Evolutionary conservation across 2,888 invertebrate species (phyloP), one percentile per base, ranked within the genome.

Genomic region (Piscicola geometra): DNA sequence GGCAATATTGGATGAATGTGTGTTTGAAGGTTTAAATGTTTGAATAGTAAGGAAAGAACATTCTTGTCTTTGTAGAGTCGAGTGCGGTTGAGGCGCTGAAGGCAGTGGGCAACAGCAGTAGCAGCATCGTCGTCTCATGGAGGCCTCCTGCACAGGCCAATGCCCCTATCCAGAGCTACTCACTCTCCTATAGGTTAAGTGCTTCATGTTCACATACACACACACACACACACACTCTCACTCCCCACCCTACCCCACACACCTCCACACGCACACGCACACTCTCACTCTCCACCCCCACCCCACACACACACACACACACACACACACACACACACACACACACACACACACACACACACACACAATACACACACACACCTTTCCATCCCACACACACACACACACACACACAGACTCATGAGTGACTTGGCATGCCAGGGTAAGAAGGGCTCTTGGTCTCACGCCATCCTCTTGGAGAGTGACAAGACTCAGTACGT

Each of bases 41-140:
- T n/a, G n/a, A n/a, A n/a, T n/a, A n/a, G n/a, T n/a, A n/a, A n/a
- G n/a, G n/a, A n/a, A n/a, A n/a, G n/a, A n/a, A n/a, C n/a, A n/a
- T n/a, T n/a, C n/a, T n/a, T n/a, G n/a, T n/a, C n/a, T n/a, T n/a
- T n/a, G n/a, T n/a, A 80, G 80, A 75, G 41, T 77, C 80, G 28
- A 77, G 77, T 25, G 76, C 76, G 21, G 80, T 80, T 28, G 68
- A 77, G 33, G 30, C 75, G 33, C 69, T 79, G 41, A 28, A 32
- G 25, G 75, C 67, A 30, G 50, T 28, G 47, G 60, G 71, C 25
- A 32, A 66, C 15, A 56, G 74, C 1, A 47, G 67, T 68, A 28
- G 64, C 47, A n/a, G 69, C n/a, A 68, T 80, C n/a, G 18, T 64
- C 33, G 71, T 79, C 36, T 28, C 50, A 15, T 80, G 80, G 80